A percentile compares a stretch with the other conserved stretches of the same genome.
Evolutionary conservation across 2,797 vertebrate genomes (phyloP).

Genomic region (Arctocebus calabarensis): DNA sequence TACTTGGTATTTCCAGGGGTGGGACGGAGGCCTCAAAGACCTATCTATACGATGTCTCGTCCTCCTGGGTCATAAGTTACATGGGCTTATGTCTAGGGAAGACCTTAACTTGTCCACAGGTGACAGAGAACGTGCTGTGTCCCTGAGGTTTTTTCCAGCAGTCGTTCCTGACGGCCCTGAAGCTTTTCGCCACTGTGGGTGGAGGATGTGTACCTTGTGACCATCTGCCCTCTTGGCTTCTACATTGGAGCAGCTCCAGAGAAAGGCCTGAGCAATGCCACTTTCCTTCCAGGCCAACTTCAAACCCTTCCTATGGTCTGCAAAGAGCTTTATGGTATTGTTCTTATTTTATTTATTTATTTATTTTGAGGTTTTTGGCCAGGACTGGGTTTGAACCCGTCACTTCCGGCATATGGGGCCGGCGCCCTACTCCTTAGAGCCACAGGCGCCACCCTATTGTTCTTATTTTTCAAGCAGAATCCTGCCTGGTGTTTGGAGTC

Average conservation of each 20-base stretch:
- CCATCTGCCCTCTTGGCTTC: background rate
- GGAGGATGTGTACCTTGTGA: fast-evolving
- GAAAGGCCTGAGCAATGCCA: background rate
- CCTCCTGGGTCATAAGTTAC: background rate
- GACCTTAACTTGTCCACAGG: background rate
- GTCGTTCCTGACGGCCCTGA: background rate
- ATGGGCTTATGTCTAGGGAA: background rate
- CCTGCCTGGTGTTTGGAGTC: background rate
- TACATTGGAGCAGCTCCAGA: background rate
- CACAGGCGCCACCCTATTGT: no score
- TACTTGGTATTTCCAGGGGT: background rate
- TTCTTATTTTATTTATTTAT: background rate
- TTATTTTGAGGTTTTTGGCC: no score
- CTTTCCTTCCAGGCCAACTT: background rate
- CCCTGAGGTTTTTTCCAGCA: background rate
- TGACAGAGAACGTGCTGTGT: background rate
- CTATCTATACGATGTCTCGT: background rate
- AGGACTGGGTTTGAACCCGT: no score
- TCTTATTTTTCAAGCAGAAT: background rate
- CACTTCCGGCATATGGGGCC: no score
- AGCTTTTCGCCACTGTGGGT: background rate
- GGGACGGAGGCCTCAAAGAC: background rate
- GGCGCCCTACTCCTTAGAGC: no score
- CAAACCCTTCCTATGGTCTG: background rate
- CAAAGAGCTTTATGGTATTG: background rate